Evolutionary conservation across 1,140 invertebrate genomes (phyloP), one percentile per base, ranked within the genome.

Genomic region (Drosophila oshimai): DNA sequence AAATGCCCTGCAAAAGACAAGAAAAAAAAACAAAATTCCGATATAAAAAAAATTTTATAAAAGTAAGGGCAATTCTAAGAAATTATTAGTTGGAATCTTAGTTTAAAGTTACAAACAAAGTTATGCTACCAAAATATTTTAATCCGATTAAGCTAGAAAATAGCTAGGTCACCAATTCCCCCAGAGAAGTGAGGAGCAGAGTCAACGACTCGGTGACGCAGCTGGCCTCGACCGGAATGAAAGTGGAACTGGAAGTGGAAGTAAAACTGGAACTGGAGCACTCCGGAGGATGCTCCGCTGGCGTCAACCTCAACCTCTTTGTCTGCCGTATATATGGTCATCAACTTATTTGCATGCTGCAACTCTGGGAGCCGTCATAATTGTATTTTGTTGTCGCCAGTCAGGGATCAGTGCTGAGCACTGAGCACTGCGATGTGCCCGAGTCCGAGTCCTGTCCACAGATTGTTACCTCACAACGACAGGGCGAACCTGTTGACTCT

Each of bases 161-260:
- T 3, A 26, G 51, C 28, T 20, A 61, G 9, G 7, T 9, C 2
- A 4, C 3, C 7, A 10, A 18, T 6, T 26, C 15, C 6, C 18
- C 9, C 13, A 9, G n/a, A 12, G 9, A 12, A 10, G n/a, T 13
- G 36, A 12, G 17, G 2, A 26, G 20, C n/a, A 37, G 36, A 62
- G 47, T 54, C 34, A 47, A 62, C 64, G 39, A 68, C 57, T 36
- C 12, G 20, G 50, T 72, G 68, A 54, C 68, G 68, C 69, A 61
- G 46, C 46, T 49, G 54, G 39, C 68, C 68, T 71, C 65, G 68
- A 60, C 44, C 67, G 64, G 64, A 29, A 70, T 65, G 42, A 71
- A 58, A 70, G 31, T 69, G 28, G 42, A 34, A 49, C 29, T 70
- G 65, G 45, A 51, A 60, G 45, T 45, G 47, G 28, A 68, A 70